Percentiles rank a stretch among this genome's conserved stretches.
These are phyloP conservation scores for Rhynchophorus ferrugineus DNA, from an alignment of 1,140 invertebrate genomes.

Conservation along the genomic window DNA sequence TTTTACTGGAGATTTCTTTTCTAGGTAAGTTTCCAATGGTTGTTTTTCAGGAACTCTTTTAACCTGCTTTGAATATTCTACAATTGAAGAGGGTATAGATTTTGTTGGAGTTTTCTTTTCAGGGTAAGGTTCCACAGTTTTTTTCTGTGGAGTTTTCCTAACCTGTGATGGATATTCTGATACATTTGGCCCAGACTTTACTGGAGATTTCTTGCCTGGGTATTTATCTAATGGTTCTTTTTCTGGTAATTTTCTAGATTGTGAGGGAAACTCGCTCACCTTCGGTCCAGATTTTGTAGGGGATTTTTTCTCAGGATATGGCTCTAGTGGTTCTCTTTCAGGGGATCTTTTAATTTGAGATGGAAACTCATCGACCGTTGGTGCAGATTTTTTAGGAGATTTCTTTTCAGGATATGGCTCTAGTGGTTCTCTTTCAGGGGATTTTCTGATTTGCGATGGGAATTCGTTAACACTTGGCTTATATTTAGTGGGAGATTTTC, in stretches of 20 bases:
- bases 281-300: constrained; percentile 14
- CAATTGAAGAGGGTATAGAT: neutral
- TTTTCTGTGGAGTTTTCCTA: constrained; percentile 18
- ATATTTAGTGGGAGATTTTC: no score
- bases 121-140: constrained; percentile 12
- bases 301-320: constrained; percentile 7
- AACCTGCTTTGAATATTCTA: no score
- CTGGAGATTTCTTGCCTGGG: constrained; percentile 7
- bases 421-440: constrained; percentile 23
- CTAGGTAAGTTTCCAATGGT: constrained; percentile 1
- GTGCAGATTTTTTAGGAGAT: constrained; percentile 8
- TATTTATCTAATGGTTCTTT: constrained; percentile 12
- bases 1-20: constrained; percentile 18
- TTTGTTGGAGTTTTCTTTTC: constrained; percentile 17
- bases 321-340: constrained; percentile 14
- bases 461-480: no score
- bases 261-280: constrained; percentile 22
- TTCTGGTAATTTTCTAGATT: constrained; percentile 23
- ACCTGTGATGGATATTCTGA: constrained; percentile 24
- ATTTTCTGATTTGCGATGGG: constrained; percentile 26
- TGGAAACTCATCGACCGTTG: constrained; percentile 19
- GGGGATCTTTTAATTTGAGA: constrained; percentile 19
- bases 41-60: constrained; percentile 11
- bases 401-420: constrained; percentile 19
- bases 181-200: constrained; percentile 10